These are phyloP conservation scores for Ia io DNA, from an alignment of 2,113 vertebrate species.

Conservation along the genomic window DNA sequence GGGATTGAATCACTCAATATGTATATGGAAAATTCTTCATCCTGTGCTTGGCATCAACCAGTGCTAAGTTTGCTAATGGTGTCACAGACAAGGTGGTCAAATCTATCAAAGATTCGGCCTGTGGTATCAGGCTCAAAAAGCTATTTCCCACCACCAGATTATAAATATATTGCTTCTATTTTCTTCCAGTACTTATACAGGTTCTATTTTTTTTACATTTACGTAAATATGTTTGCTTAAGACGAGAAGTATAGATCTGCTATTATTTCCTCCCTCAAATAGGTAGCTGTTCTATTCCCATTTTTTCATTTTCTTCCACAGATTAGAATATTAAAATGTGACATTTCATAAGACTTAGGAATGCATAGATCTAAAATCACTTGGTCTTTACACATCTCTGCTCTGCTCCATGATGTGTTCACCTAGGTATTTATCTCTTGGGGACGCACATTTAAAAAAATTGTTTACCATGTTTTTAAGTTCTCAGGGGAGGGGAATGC, in stretches of 20 bases:
- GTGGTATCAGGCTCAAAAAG: background rate
- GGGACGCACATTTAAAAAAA: background rate
- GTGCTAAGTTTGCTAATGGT: background rate
- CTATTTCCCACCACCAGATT: background rate
- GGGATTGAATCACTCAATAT: background rate
- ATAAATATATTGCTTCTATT: background rate
- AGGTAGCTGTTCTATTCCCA: background rate
- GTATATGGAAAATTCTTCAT: background rate
- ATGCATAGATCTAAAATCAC: background rate
- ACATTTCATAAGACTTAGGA: background rate
- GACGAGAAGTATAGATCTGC: background rate
- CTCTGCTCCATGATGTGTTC: background rate
- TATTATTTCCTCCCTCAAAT: background rate
- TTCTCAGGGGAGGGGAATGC: background rate
- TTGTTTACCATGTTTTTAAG: background rate
- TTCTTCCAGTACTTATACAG: background rate
- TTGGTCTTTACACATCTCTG: background rate
- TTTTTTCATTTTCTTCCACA: background rate
- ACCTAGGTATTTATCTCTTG: background rate
- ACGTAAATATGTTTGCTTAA: background rate
- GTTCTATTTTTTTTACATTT: background rate
- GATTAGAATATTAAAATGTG: background rate
- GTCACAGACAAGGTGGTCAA: background rate
- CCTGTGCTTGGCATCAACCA: background rate
- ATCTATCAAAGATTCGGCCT: background rate